phyloP scores from a whole-genome alignment of 2,113 vertebrate species.

The Pygoscelis antarcticus region DNA sequence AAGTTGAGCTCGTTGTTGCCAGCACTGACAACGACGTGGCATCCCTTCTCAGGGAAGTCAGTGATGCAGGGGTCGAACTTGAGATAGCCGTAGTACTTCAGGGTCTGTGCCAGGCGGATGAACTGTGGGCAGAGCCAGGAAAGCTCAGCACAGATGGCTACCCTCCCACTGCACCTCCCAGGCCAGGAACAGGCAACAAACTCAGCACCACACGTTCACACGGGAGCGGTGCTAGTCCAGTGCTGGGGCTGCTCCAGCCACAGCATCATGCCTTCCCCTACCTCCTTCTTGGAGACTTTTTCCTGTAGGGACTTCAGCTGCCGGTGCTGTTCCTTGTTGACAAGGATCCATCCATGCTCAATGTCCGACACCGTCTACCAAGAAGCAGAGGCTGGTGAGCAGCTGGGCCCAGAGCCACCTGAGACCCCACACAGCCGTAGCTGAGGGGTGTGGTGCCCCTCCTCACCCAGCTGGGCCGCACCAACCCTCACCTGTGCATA shows the following conservation, averaged over 20 bases:
- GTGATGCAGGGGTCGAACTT: conserved; percentile 96
- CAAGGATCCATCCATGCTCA: conserved; percentile 94
- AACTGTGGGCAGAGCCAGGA: conserved; percentile 76
- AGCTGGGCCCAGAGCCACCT: background rate
- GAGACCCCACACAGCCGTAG: background rate
- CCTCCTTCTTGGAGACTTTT: conserved; percentile 98
- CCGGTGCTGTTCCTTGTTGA: conserved; percentile 95
- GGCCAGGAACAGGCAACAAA: background rate
- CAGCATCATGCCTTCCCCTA: background rate
- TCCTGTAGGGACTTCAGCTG: conserved; percentile 98
- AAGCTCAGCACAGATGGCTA: background rate
- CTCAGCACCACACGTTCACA: fast-evolving
- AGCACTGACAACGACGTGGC: conserved; percentile 93
- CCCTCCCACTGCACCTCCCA: fast-evolving
- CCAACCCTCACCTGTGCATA: conserved; percentile 87
- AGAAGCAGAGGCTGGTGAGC: background rate
- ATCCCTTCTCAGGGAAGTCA: conserved; percentile 96
- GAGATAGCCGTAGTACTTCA: conserved; percentile 96
- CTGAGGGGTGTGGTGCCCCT: background rate
- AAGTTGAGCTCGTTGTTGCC: conserved; percentile 99
- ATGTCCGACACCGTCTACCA: conserved; percentile 93
- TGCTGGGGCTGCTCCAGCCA: background rate
- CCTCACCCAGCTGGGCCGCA: background rate
- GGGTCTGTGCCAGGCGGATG: conserved; percentile 92
- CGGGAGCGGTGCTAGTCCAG: fast-evolving